Conservation (phyloP, 2,113 vertebrate genomes). For the Xiphophorus couchianus region DNA sequence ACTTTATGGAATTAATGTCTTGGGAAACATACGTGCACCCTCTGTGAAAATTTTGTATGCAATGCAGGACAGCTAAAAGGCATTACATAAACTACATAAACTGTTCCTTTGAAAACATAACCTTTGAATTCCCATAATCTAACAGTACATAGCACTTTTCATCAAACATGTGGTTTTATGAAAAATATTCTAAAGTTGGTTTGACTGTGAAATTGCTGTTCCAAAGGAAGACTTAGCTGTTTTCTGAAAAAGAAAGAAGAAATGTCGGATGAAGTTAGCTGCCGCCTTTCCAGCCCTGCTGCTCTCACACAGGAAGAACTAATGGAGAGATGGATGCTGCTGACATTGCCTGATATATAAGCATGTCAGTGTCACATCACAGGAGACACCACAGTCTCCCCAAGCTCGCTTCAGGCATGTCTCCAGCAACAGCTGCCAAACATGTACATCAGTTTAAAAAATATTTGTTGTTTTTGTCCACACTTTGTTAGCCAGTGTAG, state of each 20-base stretch:
- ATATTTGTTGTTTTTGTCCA: constrained; percentile 7
- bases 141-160: too few species aligned
- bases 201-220: too few species aligned
- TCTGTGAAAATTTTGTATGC: too few species aligned
- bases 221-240: background rate
- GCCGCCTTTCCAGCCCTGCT: background rate
- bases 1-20: too few species aligned
- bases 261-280: background rate
- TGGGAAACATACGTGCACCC: too few species aligned
- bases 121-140: too few species aligned
- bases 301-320: background rate
- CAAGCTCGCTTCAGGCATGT: constrained; percentile 4
- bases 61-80: too few species aligned
- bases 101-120: too few species aligned
- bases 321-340: constrained; percentile 5
- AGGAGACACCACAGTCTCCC: constrained; percentile 10
- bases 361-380: constrained; percentile 5
- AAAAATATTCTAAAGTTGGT: too few species aligned
- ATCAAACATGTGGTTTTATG: too few species aligned
- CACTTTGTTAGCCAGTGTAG: constrained; percentile 11
- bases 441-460: constrained; percentile 9
- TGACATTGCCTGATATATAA: constrained; percentile 20
- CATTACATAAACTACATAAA: too few species aligned
- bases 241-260: background rate
- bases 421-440: constrained; percentile 12